These are phyloP conservation scores for Danio choprae DNA, from an alignment of 2,797 vertebrate species.

Conservation along the genomic window DNA sequence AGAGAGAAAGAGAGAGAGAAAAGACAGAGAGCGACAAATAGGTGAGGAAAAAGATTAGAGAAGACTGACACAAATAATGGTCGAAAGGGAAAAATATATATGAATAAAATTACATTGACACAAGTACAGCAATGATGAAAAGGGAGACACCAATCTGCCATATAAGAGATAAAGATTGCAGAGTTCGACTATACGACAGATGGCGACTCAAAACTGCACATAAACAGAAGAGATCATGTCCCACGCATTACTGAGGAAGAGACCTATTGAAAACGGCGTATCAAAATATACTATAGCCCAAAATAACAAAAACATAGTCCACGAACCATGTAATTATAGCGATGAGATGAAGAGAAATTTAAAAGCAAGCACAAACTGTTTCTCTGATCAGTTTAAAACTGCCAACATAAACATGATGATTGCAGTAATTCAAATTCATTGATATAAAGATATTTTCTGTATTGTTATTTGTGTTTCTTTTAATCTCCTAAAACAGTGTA, in stretches of 20 bases:
- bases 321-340: background rate
- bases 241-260: background rate
- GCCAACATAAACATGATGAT: background rate
- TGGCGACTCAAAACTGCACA: constrained; percentile 18
- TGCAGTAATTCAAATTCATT: background rate
- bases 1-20: constrained; percentile 61
- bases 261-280: background rate
- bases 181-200: constrained; percentile 41
- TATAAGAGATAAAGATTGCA: constrained; percentile 22
- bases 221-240: background rate
- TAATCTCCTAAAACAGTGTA: background rate
- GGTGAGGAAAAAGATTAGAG: too few relatives aligned
- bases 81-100: constrained; percentile 41
- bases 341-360: background rate
- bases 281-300: constrained; percentile 5
- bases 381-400: background rate
- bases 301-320: constrained; percentile 2
- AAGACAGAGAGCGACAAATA: constrained; percentile 42
- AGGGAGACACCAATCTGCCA: constrained; percentile 2
- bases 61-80: background rate
- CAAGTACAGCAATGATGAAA: background rate
- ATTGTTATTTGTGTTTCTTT: background rate
- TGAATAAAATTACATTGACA: constrained; percentile 28
- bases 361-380: background rate
- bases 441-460: background rate